Conservation (phyloP, 2,113 vertebrate species). For the Bubalus kerabau region DNA sequence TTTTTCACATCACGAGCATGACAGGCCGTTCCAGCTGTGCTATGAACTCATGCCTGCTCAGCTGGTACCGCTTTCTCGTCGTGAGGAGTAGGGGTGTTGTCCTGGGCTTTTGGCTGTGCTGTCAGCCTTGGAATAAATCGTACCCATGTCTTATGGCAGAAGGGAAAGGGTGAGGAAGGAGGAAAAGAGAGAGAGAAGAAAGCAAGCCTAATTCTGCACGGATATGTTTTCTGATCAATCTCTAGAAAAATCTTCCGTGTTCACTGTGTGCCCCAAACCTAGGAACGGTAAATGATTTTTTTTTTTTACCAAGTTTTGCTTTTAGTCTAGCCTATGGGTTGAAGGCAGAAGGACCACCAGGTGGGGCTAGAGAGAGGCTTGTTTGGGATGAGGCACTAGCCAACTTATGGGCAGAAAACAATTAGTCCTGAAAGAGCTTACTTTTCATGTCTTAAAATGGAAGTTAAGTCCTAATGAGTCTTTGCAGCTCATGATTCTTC, state of each 20-base stretch:
- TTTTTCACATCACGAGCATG: conserved; percentile 7
- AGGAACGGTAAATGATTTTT: background rate
- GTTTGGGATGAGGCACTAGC: background rate
- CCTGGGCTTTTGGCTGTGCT: conserved; percentile 10
- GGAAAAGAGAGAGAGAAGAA: background rate
- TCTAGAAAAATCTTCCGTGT: background rate
- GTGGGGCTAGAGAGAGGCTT: conserved; percentile 54
- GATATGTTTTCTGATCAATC: background rate
- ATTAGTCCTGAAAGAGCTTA: background rate
- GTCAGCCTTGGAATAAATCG: conserved; percentile 25
- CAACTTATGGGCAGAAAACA: background rate
- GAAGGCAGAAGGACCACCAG: conserved; percentile 46
- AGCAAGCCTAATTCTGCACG: background rate
- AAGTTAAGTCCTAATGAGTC: background rate
- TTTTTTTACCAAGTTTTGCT: background rate
- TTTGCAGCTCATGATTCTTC: background rate
- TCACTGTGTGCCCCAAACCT: background rate
- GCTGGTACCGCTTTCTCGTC: background rate
- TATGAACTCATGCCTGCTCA: background rate
- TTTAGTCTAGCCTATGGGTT: background rate
- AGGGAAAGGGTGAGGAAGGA: background rate
- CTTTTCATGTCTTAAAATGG: background rate
- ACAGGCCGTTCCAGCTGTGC: conserved; percentile 35
- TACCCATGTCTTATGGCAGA: background rate
- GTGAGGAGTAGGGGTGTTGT: background rate